A percentile compares a stretch with the other conserved stretches of the same genome.
These are phyloP conservation scores for Diphyllodes magnificus DNA, from an alignment of 2,113 vertebrate genomes.

Conservation along the genomic window DNA sequence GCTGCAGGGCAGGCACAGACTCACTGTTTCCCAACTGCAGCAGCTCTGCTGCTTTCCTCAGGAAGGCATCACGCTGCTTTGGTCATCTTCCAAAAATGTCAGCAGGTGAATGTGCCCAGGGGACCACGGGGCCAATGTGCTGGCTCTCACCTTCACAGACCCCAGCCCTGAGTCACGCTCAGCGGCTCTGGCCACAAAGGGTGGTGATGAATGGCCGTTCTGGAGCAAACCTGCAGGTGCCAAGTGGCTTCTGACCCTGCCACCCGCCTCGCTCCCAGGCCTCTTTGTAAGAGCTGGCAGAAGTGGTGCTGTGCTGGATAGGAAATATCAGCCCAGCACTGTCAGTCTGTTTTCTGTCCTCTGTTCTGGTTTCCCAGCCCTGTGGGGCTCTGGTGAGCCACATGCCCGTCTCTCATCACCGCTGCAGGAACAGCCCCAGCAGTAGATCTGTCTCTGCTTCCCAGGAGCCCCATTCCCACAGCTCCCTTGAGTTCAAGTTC, in stretches of 20 bases:
- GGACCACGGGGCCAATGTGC: rapidly evolving
- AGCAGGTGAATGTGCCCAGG: rapidly evolving
- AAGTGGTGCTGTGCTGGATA: background rate
- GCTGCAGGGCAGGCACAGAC: background rate
- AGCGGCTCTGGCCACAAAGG: background rate
- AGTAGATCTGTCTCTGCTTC: background rate
- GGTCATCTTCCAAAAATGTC: background rate
- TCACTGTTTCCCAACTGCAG: rapidly evolving
- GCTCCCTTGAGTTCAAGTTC: background rate
- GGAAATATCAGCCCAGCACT: background rate
- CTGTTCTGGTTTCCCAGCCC: background rate
- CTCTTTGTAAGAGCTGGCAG: background rate
- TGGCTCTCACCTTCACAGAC: rapidly evolving
- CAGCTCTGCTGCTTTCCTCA: rapidly evolving
- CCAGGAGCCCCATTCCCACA: background rate
- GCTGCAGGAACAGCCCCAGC: rapidly evolving
- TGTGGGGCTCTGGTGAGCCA: background rate
- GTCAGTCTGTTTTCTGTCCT: background rate
- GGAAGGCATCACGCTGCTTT: rapidly evolving
- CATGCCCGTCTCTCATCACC: rapidly evolving
- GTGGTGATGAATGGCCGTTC: background rate
- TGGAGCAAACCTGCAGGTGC: background rate
- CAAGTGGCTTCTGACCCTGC: background rate
- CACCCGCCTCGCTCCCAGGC: rapidly evolving
- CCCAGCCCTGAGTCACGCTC: rapidly evolving